Evolutionary conservation across 1,140 invertebrate genomes (phyloP), one percentile per base, ranked within the genome.

Genomic region (Zaprionus capensis): DNA sequence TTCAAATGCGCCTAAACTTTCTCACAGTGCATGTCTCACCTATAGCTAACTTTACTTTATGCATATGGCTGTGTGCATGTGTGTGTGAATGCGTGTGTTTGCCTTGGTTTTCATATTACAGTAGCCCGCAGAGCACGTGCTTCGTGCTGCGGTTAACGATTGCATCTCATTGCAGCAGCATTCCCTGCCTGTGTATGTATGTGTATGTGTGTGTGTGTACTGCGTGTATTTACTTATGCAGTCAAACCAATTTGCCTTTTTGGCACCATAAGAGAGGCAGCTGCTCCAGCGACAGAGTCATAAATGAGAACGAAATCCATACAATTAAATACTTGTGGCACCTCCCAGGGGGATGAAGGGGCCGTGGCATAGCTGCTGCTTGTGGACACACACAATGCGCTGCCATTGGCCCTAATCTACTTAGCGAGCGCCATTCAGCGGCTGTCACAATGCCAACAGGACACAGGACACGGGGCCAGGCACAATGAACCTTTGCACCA

Each of bases 361-460:
- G 2, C n/a, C 4, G 41, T 44, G 5, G 2, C 41, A 44, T 44
- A 44, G 41, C n/a, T 46, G 41, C 41, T 46, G 41, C 41, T 46
- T 46, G n/a, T 46, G n/a, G 41, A 46, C n/a, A 46, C 41, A 46
- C 41, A 46, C 41, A 46, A 51, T 51, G 46, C 20, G 41, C 58
- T 84, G 84, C 69, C 87, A 81, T 84, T 88, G 81, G 81, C 84
- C 81, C 78, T 90, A 88, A 88, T 88, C 84, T 88, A 90, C 84
- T 88, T 90, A 88, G 84, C 70, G 71, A 38, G 68, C 67, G 77
- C 76, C 67, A 87, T 82, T 85, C 79, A 82, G 65, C 68, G 65
- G 22, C 34, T 66, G 67, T 83, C 73, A 87, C 84, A 87, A 84
- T 88, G 80, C 59, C 82, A 68, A 57, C n/a, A 46, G 41, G 41